Evolutionary conservation across 1,140 invertebrate genomes (phyloP).

Genomic region (Hyphantria cunea): DNA sequence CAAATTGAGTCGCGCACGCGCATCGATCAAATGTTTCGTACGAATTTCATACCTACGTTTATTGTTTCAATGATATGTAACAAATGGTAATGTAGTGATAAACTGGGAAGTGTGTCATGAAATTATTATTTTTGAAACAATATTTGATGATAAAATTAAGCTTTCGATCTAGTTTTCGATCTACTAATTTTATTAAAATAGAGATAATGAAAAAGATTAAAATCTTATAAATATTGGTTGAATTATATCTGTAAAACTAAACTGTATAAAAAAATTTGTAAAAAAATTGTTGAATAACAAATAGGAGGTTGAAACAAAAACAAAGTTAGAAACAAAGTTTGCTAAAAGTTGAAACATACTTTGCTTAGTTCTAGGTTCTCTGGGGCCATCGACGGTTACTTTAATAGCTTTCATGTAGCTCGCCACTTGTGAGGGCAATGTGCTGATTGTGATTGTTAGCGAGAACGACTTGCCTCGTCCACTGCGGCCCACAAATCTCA

Average conservation of each 20-base stretch:
- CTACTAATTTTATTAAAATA: no score
- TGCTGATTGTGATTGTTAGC: constrained; percentile 96
- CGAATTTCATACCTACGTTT: constrained; percentile 29
- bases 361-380: constrained; percentile 98
- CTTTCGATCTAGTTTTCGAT: no score
- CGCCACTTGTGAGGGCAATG: constrained; percentile 95
- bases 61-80: constrained; percentile 30
- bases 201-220: no score
- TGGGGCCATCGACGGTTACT: constrained; percentile 98
- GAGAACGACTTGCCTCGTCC: constrained; percentile 97
- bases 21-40: constrained; percentile 27
- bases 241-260: no score
- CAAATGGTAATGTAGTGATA: constrained; percentile 3
- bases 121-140: not conserved
- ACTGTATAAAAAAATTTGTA: no score
- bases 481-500: constrained; percentile 96
- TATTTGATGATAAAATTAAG: no score
- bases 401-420: constrained; percentile 99
- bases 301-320: not conserved
- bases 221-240: no score
- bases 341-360: constrained; percentile 87
- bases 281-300: no score
- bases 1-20: constrained; percentile 49
- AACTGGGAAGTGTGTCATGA: constrained; percentile 1
- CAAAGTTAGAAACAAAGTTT: constrained; percentile 26